Evolutionary conservation across 2,888 invertebrate genomes (phyloP).

Genomic region (Hartigia nigra): DNA sequence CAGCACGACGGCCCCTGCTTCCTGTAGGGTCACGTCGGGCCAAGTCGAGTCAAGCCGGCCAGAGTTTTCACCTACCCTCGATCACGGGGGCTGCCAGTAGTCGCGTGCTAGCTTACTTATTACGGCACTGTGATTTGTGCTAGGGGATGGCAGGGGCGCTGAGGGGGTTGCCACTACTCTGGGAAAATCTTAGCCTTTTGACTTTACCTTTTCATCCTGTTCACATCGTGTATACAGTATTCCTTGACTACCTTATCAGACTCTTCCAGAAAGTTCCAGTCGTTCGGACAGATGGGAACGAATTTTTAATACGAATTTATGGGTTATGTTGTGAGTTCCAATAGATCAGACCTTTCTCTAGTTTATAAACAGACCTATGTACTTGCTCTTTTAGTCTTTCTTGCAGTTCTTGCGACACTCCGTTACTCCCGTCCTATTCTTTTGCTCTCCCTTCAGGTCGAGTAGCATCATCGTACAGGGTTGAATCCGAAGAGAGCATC

Average conservation of each 20-base stretch:
- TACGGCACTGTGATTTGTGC: conserved; percentile 38
- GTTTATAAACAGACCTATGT: not conserved
- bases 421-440: conserved; percentile 7
- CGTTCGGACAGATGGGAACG: not conserved
- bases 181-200: not conserved
- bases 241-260: not conserved
- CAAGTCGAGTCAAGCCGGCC: conserved; percentile 7
- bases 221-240: not conserved
- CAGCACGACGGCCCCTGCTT: conserved; percentile 31
- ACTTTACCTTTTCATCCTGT: not conserved
- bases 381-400: not conserved
- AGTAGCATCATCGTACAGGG: conserved; percentile 2
- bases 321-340: not conserved
- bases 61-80: conserved; percentile 5
- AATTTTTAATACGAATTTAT: not conserved
- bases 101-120: conserved; percentile 37
- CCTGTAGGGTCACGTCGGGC: conserved; percentile 24
- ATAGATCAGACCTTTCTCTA: not conserved
- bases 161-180: not conserved
- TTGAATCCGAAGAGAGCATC: conserved; percentile 41
- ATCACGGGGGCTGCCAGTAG: not conserved
- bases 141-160: conserved; percentile 15
- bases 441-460: not conserved
- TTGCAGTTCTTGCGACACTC: not conserved
- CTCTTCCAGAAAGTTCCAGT: not conserved